phyloP scores from a whole-genome alignment of 2,113 vertebrate species.

The Paradoxurus hermaphroditus region DNA sequence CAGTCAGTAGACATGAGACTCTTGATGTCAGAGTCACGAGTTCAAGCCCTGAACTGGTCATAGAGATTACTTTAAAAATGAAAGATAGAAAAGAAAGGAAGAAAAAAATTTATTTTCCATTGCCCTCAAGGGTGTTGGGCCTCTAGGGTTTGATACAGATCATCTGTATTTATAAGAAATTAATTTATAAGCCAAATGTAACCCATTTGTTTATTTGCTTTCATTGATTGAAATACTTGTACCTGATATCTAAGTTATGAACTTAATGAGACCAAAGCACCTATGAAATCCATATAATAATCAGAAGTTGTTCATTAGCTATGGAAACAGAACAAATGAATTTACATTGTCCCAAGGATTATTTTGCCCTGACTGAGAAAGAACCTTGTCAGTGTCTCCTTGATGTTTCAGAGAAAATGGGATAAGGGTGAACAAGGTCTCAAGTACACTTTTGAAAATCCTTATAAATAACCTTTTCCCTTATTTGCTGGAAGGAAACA shows the following conservation, averaged over 20 bases:
- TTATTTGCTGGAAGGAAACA: constrained; percentile 12
- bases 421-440: not conserved
- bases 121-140: not conserved
- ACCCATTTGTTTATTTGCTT: not conserved
- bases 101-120: not conserved
- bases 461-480: not conserved
- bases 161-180: not conserved
- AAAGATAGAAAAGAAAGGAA: not conserved
- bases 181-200: not conserved
- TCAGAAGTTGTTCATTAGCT: not conserved
- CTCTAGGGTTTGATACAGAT: not conserved
- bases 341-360: not conserved
- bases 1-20: not conserved
- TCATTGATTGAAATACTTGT: constrained; percentile 6
- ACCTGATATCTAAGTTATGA: not conserved
- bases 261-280: not conserved
- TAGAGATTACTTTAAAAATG: not conserved
- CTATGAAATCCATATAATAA: not conserved
- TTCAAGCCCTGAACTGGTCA: not conserved
- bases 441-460: not conserved
- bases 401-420: not conserved
- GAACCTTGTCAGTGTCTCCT: not conserved
- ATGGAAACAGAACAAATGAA: not conserved
- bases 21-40: not conserved
- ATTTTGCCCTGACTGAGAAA: not conserved